Evolutionary conservation across 2,113 vertebrate species (phyloP), one percentile per base, ranked within the genome.

Genomic region (Labeo catla): DNA sequence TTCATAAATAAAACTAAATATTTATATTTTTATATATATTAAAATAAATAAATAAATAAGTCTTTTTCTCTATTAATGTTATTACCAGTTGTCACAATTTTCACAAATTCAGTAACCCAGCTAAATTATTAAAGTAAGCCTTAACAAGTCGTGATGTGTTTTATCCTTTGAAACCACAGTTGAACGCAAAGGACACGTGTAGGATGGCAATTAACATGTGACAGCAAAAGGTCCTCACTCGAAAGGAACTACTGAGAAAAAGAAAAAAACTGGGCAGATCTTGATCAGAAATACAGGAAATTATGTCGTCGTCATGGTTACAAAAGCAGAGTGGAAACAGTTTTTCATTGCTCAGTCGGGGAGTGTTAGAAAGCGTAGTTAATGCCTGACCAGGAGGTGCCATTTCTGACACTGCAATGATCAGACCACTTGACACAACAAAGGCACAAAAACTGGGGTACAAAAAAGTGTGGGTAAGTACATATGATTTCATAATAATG

Each of bases 221-320:
- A 47, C 68, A 13, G 19, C 3, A 4, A 73, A 4, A 57, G 7
- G 36, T 70, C 50, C 50, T 73, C 49, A 45, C 34, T 54, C 63
- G 36, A 83, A 57, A 77, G 52, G 74, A 73, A 54, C 59, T 47
- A 74, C 81, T 47, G 61, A 76, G 36, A 66, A 52, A 82, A 78
- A 72, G 43, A 61, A 76, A 49, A 84, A 65, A 85, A 61, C 23
- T 5, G 72, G 86, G 81, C 87, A 82, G 84, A 76, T n/a, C 39
- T 39, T 47, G 8, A 68, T 87, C 81, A 83, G 19, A 73, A 86
- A 70, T 77, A 93, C 93, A 95, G 94, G 94, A 95, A 95, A 93
- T 95, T 76, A 85, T 86, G 91, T 93, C 88, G 90, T 94, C 90
- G 92, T 90, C 80, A 94, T 93, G 87, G 94, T 91, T 90, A 93